These are phyloP conservation scores for Takifugu flavidus DNA, from an alignment of 2,113 vertebrate genomes.

Conservation along the genomic window DNA sequence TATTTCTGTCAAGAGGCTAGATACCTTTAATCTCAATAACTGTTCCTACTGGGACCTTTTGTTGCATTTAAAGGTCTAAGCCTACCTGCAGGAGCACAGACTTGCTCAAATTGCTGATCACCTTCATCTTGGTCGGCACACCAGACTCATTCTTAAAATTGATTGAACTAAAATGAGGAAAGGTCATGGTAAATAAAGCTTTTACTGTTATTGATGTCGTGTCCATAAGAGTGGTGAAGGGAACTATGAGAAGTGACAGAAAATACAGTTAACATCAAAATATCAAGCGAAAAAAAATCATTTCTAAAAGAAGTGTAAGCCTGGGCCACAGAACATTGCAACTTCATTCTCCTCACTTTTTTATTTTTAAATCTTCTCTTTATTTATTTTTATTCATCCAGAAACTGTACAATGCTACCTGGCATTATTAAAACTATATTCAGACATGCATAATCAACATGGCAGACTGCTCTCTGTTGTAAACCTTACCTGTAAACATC, in stretches of 20 bases:
- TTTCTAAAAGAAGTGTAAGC: too few relatives aligned
- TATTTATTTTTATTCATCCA: too few relatives aligned
- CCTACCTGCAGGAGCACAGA: slow-evolving; percentile 13
- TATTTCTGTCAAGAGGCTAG: slow-evolving; percentile 18
- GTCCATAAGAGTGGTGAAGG: not conserved
- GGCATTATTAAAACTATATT: too few relatives aligned
- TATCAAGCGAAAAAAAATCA: too few relatives aligned
- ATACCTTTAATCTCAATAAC: slow-evolving; percentile 35
- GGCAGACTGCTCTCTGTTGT: slow-evolving; percentile 31
- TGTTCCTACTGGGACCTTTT: slow-evolving; percentile 34
- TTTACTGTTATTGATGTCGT: slow-evolving; percentile 21
- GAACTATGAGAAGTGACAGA: not conserved
- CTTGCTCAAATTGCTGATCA: slow-evolving; percentile 3
- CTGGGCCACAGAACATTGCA: too few relatives aligned
- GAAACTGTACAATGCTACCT: too few relatives aligned
- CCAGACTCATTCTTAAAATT: slow-evolving; percentile 35
- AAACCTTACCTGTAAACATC: slow-evolving; percentile 15
- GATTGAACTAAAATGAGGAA: slow-evolving; percentile 47
- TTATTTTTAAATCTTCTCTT: too few relatives aligned
- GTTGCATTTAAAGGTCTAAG: slow-evolving; percentile 34
- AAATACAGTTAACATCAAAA: too few relatives aligned
- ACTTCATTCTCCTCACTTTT: too few relatives aligned
- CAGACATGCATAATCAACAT: slow-evolving; percentile 13
- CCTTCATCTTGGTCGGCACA: slow-evolving; percentile 5
- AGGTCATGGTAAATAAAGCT: slow-evolving; percentile 43